phyloP scores from a whole-genome alignment of 2,797 vertebrate species.

The Argentina silus region DNA sequence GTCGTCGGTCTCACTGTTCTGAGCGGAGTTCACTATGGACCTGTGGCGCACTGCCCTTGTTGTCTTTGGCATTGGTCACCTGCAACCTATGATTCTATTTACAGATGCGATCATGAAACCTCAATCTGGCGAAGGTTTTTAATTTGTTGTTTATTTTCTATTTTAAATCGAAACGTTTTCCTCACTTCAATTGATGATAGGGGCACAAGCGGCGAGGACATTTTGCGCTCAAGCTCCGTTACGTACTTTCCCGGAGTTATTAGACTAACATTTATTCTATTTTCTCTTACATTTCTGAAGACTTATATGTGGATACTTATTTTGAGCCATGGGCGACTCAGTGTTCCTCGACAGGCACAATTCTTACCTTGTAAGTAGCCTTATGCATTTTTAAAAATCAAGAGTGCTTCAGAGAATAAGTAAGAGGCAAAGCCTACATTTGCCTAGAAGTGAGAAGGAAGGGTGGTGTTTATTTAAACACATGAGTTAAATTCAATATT shows the following conservation, averaged over 20 bases:
- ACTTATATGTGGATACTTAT: conserved; percentile 71
- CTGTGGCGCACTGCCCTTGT: not conserved
- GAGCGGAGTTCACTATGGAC: not conserved
- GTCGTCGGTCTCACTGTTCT: not conserved
- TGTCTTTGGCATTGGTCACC: not conserved
- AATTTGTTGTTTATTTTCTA: not conserved
- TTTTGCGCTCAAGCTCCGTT: not conserved
- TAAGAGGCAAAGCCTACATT: not conserved
- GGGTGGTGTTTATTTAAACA: not conserved
- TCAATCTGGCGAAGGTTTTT: not conserved
- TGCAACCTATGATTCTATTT: not conserved
- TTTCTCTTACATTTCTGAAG: conserved; percentile 30
- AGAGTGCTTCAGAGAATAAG: not conserved
- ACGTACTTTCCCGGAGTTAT: conserved; percentile 25
- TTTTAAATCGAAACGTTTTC: not conserved
- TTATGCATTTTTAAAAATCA: not conserved
- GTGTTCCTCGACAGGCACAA: conserved; percentile 82
- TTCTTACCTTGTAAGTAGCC: conserved; percentile 78
- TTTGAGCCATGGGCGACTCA: conserved; percentile 76
- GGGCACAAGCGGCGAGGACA: not conserved
- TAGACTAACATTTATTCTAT: conserved; percentile 45
- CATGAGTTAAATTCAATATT: not conserved
- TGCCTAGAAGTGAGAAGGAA: not conserved
- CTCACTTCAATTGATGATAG: not conserved
- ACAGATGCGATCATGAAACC: not conserved